A percentile compares a stretch with the other conserved stretches of the same genome.
These are phyloP conservation scores for Tricholaema leucomelas DNA, from an alignment of 2,113 vertebrate genomes.

Conservation along the genomic window DNA sequence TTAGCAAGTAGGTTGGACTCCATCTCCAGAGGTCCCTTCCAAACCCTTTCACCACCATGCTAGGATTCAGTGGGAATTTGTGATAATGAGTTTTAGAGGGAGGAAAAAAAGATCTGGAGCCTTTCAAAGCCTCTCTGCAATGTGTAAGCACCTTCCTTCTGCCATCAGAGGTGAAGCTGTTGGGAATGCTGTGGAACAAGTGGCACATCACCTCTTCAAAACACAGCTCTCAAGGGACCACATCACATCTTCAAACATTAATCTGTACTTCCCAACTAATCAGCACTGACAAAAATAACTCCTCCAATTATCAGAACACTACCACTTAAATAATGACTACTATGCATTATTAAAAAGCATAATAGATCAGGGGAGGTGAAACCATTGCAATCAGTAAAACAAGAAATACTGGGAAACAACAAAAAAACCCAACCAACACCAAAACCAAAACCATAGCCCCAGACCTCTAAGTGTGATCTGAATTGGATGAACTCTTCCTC, in stretches of 20 bases:
- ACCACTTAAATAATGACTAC: conserved; percentile 1
- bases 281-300: conserved; percentile 37
- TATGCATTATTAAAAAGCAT: conserved; percentile 55
- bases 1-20: neutral
- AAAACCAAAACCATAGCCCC: neutral
- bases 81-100: neutral
- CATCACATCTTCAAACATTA: neutral
- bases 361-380: conserved; percentile 36
- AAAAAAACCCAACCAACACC: neutral
- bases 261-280: conserved; percentile 33
- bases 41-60: neutral
- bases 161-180: neutral
- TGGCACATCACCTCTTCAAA: conserved; percentile 8
- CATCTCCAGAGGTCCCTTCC: neutral
- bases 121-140: neutral
- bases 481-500: conserved; percentile 23
- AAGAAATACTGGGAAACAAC: neutral
- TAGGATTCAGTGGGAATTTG: neutral
- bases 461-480: neutral
- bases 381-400: conserved; percentile 57
- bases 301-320: conserved; percentile 44
- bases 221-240: neutral
- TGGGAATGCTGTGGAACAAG: neutral
- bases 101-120: neutral
- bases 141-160: neutral